Evolutionary conservation across 2,888 invertebrate species (phyloP).

Genomic region (Antheraea assamensis): DNA sequence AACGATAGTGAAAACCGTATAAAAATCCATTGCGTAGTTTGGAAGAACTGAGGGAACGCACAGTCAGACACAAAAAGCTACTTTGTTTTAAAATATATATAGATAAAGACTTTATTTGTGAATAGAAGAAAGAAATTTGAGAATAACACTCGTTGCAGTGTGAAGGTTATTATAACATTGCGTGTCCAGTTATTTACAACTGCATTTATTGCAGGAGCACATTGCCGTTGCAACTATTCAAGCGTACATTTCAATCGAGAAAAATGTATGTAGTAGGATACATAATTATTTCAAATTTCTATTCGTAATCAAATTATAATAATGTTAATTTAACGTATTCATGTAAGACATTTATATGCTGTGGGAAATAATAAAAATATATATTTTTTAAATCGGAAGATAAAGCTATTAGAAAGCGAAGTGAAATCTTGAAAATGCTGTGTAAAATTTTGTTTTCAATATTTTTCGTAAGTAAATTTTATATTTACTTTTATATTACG

Average conservation of each 20-base stretch:
- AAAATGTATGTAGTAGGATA: background rate
- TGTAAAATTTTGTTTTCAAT: background rate
- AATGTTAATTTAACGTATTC: background rate
- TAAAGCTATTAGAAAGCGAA: background rate
- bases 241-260: background rate
- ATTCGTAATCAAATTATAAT: background rate
- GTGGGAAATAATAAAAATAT: background rate
- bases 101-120: background rate
- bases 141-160: slow-evolving; percentile 2
- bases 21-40: no score
- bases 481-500: background rate
- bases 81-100: no score
- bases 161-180: slow-evolving; percentile 6
- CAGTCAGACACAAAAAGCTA: no score
- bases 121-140: background rate
- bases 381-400: background rate
- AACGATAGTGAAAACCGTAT: no score
- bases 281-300: background rate
- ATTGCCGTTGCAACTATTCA: slow-evolving; percentile 11
- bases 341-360: background rate
- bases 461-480: slow-evolving; percentile 2
- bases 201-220: background rate
- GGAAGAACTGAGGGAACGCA: no score
- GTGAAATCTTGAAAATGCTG: background rate
- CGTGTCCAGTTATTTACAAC: background rate